phyloP scores from a whole-genome alignment of 2,797 vertebrate genomes.

The Typhlichthys subterraneus region DNA sequence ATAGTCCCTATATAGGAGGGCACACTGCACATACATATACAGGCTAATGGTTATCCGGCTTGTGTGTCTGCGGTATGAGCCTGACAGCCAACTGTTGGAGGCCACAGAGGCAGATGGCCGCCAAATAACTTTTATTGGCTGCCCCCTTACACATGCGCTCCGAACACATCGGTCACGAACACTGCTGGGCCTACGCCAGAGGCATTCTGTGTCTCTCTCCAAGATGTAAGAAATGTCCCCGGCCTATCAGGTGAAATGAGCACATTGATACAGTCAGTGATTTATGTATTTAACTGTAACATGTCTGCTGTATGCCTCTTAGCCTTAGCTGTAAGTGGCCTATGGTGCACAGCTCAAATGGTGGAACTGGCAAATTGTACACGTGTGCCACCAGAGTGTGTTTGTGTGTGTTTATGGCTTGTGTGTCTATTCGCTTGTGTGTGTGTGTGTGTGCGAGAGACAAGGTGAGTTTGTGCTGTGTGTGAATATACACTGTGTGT shows the following conservation, averaged over 20 bases:
- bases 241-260: slow-evolving; percentile 42
- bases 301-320: not conserved
- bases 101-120: slow-evolving; percentile 75
- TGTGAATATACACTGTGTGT: slow-evolving; percentile 2
- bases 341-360: not conserved
- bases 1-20: slow-evolving; percentile 57
- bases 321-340: no score
- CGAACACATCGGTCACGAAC: slow-evolving; percentile 63
- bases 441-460: not conserved
- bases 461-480: slow-evolving; percentile 5
- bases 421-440: slow-evolving; percentile 13
- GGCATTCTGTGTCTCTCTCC: slow-evolving; percentile 28
- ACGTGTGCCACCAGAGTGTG: not conserved
- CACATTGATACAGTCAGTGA: slow-evolving; percentile 36
- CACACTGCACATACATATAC: slow-evolving; percentile 57
- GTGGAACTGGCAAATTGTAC: not conserved
- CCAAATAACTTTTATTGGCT: slow-evolving; percentile 77
- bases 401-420: slow-evolving; percentile 6
- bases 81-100: slow-evolving; percentile 72
- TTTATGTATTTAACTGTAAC: slow-evolving; percentile 41
- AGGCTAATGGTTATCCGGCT: slow-evolving; percentile 74
- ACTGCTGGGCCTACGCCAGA: slow-evolving; percentile 45
- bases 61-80: slow-evolving; percentile 64
- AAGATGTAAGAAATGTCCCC: slow-evolving; percentile 3
- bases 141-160: slow-evolving; percentile 70